A percentile compares a stretch with the other conserved stretches of the same genome.
Evolutionary conservation across 2,888 invertebrate genomes (phyloP).

Genomic region (Harpalus rufipes): DNA sequence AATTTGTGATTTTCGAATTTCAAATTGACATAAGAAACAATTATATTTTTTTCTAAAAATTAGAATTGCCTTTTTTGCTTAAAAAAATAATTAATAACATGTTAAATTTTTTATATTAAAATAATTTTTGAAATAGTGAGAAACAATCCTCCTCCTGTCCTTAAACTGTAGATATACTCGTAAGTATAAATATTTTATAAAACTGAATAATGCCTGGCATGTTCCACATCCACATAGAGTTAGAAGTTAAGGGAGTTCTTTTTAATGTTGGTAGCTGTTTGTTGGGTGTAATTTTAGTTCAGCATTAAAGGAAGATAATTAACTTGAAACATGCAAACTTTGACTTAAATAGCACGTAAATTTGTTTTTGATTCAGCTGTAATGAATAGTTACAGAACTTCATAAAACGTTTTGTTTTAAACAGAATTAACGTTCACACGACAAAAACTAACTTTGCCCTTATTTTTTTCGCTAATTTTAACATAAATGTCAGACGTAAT

Average conservation of each 20-base stretch:
- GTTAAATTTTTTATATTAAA: too few species aligned
- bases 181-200: too few species aligned
- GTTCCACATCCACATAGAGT: too few species aligned
- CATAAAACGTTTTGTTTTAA: conserved; percentile 20
- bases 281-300: background rate
- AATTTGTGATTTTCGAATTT: too few species aligned
- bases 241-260: background rate
- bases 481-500: background rate
- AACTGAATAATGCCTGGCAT: background rate
- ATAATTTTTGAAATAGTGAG: too few species aligned
- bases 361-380: conserved; percentile 32
- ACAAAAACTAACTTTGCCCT: conserved; percentile 2
- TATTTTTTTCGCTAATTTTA: conserved; percentile 4
- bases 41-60: too few species aligned
- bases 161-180: too few species aligned
- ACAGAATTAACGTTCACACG: conserved; percentile 18
- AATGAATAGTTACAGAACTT: conserved; percentile 28
- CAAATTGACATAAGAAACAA: too few species aligned
- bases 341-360: conserved; percentile 40
- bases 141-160: too few species aligned
- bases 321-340: conserved; percentile 41
- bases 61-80: too few species aligned
- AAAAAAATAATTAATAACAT: too few species aligned
- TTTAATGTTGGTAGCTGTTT: background rate
- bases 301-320: conserved; percentile 23